A percentile compares a stretch with the other conserved stretches of the same genome.
These are phyloP conservation scores for Hypsopygia costalis DNA, from an alignment of 2,888 invertebrate species.

Conservation along the genomic window DNA sequence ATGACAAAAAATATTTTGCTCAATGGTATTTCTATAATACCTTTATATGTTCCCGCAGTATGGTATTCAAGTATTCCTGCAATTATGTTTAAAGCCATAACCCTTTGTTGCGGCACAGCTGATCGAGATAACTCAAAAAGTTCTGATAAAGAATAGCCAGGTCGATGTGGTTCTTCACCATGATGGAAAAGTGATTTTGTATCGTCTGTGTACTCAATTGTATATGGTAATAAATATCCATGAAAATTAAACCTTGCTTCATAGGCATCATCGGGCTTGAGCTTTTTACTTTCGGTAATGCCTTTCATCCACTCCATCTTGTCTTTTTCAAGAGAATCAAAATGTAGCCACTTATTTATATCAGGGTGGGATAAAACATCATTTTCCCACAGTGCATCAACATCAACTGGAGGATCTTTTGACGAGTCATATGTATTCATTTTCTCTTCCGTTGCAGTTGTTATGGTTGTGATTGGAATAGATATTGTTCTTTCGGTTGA, in stretches of 20 bases:
- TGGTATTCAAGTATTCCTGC: constrained; percentile 88
- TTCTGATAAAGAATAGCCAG: constrained; percentile 95
- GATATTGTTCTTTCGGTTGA: constrained; percentile 5
- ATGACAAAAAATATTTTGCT: constrained; percentile 90
- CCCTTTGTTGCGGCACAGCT: constrained; percentile 90
- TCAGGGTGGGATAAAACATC: constrained; percentile 81
- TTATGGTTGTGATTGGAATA: constrained; percentile 1
- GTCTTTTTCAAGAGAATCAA: constrained; percentile 91
- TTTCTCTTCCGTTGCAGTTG: constrained; percentile 24
- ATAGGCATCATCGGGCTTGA: constrained; percentile 82
- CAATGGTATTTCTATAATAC: constrained; percentile 86
- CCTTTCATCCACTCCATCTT: constrained; percentile 94
- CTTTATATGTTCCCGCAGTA: constrained; percentile 88
- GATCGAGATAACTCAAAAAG: constrained; percentile 89
- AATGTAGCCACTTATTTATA: constrained; percentile 89
- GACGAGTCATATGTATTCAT: constrained; percentile 43
- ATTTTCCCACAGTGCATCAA: constrained; percentile 68
- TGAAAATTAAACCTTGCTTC: constrained; percentile 92
- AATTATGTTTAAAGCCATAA: constrained; percentile 88
- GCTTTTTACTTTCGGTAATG: constrained; percentile 76
- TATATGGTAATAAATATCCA: constrained; percentile 88
- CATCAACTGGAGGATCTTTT: constrained; percentile 18
- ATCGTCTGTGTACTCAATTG: constrained; percentile 77
- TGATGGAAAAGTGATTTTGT: constrained; percentile 91
- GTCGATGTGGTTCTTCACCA: constrained; percentile 93